A percentile compares a stretch with the other conserved stretches of the same genome.
Evolutionary conservation across 2,888 invertebrate genomes (phyloP).

Genomic region (Ectobius pallidus): DNA sequence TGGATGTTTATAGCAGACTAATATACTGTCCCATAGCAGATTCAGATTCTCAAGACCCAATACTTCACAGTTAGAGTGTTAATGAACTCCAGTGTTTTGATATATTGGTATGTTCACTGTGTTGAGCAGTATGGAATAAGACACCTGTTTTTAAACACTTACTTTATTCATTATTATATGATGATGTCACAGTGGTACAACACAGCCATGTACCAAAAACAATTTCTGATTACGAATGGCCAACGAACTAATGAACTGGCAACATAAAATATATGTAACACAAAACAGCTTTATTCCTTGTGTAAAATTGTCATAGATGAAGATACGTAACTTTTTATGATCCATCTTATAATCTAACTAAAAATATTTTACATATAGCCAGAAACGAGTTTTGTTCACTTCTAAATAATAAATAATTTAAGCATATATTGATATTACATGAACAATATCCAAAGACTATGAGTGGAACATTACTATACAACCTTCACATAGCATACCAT

Average conservation of each 20-base stretch:
- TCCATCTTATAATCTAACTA: neutral
- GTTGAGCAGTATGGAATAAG: no score
- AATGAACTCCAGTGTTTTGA: no score
- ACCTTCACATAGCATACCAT: no score
- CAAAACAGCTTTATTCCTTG: neutral
- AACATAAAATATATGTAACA: constrained; percentile 10
- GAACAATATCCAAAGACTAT: neutral
- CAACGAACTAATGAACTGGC: neutral
- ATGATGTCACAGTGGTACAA: constrained; percentile 21
- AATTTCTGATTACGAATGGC: neutral
- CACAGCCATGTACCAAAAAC: constrained; percentile 15
- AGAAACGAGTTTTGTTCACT: neutral
- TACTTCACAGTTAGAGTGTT: no score
- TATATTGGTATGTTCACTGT: no score
- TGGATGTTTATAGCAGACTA: no score
- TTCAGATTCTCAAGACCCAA: no score
- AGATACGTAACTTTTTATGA: neutral
- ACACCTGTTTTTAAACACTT: neutral
- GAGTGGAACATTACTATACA: neutral
- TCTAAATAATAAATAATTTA: constrained; percentile 1
- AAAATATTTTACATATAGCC: neutral
- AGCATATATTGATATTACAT: neutral
- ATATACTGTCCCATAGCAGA: no score
- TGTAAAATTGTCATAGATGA: neutral
- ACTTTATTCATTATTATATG: constrained; percentile 13